phyloP scores from a whole-genome alignment of 2,113 vertebrate species.

The Stigmatopora nigra region DNA sequence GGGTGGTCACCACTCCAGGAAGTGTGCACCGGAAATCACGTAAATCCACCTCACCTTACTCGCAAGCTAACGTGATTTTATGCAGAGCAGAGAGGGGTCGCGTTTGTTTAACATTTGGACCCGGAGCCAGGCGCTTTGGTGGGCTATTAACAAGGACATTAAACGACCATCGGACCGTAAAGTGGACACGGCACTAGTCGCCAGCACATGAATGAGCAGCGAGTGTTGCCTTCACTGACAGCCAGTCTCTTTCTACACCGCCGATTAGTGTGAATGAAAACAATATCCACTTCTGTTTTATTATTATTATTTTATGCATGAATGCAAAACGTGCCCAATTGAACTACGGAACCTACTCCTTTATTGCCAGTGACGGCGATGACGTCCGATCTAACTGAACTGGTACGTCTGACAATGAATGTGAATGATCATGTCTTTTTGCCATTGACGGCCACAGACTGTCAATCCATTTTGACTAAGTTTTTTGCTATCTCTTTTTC shows the following conservation, averaged over 20 bases:
- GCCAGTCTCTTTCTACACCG: slow-evolving; percentile 7
- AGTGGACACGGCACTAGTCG: slow-evolving; percentile 24
- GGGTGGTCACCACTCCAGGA: slow-evolving; percentile 39
- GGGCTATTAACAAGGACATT: slow-evolving; percentile 14
- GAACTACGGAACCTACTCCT: not conserved
- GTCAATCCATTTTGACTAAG: too few species aligned
- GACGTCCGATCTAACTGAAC: too few species aligned
- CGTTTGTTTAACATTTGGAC: not conserved
- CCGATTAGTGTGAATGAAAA: not conserved
- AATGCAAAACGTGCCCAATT: not conserved
- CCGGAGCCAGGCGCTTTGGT: too few species aligned
- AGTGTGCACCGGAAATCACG: slow-evolving; percentile 45
- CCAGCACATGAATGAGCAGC: slow-evolving; percentile 24
- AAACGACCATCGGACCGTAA: not conserved
- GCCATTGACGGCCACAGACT: too few species aligned
- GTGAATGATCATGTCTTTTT: too few species aligned
- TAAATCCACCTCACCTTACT: slow-evolving; percentile 38
- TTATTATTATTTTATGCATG: not conserved
- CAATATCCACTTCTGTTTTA: not conserved
- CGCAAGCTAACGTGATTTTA: not conserved
- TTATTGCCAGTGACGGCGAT: too few species aligned
- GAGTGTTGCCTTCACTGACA: slow-evolving; percentile 31
- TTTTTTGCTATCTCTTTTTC: too few species aligned
- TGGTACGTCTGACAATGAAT: too few species aligned
- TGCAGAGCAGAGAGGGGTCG: not conserved